These are phyloP conservation scores for Gadopsis bispinosus DNA, from an alignment of 2,797 vertebrate species.

Conservation along the genomic window DNA sequence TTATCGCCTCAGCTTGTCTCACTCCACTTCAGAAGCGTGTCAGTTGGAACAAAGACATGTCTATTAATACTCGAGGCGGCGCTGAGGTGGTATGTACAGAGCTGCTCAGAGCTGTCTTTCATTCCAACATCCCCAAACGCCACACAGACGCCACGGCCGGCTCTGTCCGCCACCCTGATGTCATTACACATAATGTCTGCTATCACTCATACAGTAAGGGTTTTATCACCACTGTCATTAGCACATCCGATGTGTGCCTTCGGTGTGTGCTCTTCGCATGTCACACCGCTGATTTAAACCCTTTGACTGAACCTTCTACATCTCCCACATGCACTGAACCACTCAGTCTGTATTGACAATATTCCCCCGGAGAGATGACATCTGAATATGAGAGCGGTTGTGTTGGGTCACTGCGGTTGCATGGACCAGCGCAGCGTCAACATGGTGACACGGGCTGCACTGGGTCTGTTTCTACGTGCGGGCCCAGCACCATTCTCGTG, in stretches of 20 bases:
- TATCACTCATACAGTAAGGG: conserved; percentile 50
- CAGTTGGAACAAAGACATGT: conserved; percentile 80
- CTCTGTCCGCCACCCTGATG: conserved; percentile 52
- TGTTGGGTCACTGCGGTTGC: conserved; percentile 49
- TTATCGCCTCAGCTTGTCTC: conserved; percentile 77
- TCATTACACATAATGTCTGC: conserved; percentile 58
- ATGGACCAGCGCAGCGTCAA: conserved; percentile 50
- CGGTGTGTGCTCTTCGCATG: conserved; percentile 54
- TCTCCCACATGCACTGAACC: conserved; percentile 37
- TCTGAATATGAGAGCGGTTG: conserved; percentile 55
- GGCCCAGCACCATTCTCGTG: conserved; percentile 63
- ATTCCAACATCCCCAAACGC: conserved; percentile 60
- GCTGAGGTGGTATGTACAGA: conserved; percentile 64
- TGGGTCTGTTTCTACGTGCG: conserved; percentile 48
- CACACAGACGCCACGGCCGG: conserved; percentile 31
- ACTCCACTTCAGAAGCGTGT: conserved; percentile 76
- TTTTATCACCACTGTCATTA: conserved; percentile 62
- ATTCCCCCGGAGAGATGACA: conserved; percentile 57
- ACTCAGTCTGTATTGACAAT: conserved; percentile 13
- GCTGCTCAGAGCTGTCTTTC: conserved; percentile 62
- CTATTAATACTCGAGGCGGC: conserved; percentile 77
- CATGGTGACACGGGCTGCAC: conserved; percentile 47
- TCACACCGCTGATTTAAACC: conserved; percentile 50
- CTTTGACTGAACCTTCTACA: conserved; percentile 20
- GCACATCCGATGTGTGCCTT: conserved; percentile 58